phyloP scores from a whole-genome alignment of 2,888 invertebrate species.

The Ametastegia equiseti region DNA sequence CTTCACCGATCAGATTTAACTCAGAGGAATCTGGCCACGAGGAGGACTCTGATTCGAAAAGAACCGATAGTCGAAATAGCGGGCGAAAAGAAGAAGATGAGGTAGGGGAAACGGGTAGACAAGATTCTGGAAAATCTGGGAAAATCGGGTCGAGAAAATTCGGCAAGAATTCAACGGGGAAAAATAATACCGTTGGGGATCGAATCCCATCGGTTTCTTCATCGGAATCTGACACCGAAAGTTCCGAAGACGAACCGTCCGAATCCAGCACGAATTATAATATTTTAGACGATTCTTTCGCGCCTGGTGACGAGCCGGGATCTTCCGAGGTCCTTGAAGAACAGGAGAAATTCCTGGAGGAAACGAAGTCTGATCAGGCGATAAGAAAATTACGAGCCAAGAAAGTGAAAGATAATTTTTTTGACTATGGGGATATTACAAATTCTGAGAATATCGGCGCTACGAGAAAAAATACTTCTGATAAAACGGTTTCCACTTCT shows the following conservation, averaged over 20 bases:
- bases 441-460: neutral
- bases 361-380: neutral
- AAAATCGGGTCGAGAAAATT: constrained; percentile 23
- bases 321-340: neutral
- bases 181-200: constrained; percentile 56
- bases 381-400: neutral
- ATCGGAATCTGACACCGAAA: constrained; percentile 69
- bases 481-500: constrained; percentile 22
- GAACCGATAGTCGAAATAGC: neutral
- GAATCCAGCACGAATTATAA: constrained; percentile 71
- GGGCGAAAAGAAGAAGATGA: neutral
- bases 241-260: constrained; percentile 65
- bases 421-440: neutral
- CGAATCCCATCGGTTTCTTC: constrained; percentile 67
- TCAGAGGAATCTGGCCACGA: constrained; percentile 36
- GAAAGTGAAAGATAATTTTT: neutral
- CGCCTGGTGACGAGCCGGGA: constrained; percentile 7
- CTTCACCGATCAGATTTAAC: constrained; percentile 65
- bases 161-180: neutral
- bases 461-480: neutral
- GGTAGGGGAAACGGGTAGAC: neutral
- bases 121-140: neutral
- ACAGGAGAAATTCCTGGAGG: neutral
- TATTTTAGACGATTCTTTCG: constrained; percentile 58
- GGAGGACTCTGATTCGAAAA: constrained; percentile 52